phyloP scores from a whole-genome alignment of 2,113 vertebrate genomes.

The Lanius collurio region DNA sequence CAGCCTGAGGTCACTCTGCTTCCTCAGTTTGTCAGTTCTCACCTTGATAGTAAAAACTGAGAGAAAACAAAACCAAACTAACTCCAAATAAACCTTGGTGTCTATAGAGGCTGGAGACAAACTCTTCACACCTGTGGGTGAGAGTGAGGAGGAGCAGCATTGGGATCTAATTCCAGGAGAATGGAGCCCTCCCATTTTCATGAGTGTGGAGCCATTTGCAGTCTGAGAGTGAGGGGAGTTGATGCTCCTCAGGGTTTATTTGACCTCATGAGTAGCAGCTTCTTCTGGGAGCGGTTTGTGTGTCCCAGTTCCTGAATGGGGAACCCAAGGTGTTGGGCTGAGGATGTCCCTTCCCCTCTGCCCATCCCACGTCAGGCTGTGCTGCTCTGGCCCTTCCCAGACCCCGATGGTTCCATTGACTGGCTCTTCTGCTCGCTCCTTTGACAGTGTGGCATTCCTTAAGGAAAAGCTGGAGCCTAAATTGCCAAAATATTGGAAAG shows the following conservation, averaged over 20 bases:
- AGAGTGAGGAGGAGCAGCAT: not conserved
- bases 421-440: not conserved
- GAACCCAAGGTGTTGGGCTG: rapidly evolving
- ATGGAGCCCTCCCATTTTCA: not conserved
- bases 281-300: not conserved
- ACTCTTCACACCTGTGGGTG: rapidly evolving
- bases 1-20: not conserved
- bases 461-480: not conserved
- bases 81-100: no score
- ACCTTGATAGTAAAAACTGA: not conserved
- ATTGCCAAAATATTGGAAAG: not conserved
- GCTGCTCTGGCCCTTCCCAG: not conserved
- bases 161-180: rapidly evolving
- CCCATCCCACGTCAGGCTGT: rapidly evolving
- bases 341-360: rapidly evolving
- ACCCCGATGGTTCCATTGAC: not conserved
- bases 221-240: not conserved
- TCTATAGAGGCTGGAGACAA: not conserved
- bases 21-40: not conserved
- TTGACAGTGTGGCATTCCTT: not conserved
- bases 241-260: not conserved
- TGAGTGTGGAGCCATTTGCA: no score
- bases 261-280: rapidly evolving
- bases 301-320: not conserved
- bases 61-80: not conserved